Evolutionary conservation across 2,797 vertebrate species (phyloP).

Genomic region (Artibeus jamaicensis): DNA sequence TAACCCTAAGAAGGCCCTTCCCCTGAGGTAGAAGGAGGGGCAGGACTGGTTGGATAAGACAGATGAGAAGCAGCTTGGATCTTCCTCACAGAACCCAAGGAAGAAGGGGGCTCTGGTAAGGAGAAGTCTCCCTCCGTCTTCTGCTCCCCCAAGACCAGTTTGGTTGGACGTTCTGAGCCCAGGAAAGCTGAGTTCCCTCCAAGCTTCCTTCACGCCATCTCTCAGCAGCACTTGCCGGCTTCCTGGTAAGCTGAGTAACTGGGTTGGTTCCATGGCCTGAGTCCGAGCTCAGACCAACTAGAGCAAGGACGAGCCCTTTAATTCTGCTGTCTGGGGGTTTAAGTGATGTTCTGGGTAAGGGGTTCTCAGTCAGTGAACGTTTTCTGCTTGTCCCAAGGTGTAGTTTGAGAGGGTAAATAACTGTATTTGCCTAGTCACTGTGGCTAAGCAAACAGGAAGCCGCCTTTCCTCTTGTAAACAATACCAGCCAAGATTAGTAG

Average conservation of each 20-base stretch:
- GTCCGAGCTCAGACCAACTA: background rate
- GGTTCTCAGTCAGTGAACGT: background rate
- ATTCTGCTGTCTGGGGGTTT: background rate
- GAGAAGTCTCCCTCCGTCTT: background rate
- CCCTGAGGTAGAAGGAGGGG: background rate
- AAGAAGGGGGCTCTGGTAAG: background rate
- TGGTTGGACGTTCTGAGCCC: background rate
- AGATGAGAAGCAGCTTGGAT: background rate
- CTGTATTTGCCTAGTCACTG: constrained; percentile 11
- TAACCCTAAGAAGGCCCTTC: background rate
- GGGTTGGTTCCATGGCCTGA: background rate
- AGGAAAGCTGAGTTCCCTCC: constrained; percentile 5
- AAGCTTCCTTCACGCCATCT: background rate
- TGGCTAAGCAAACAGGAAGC: constrained; percentile 56
- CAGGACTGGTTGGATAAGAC: background rate
- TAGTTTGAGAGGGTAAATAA: background rate
- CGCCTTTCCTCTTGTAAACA: constrained; percentile 48
- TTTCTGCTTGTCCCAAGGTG: background rate
- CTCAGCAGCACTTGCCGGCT: background rate
- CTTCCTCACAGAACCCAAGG: background rate
- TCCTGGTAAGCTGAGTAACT: background rate
- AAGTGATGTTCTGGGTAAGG: background rate
- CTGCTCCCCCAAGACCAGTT: background rate
- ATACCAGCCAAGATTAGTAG: constrained; percentile 24
- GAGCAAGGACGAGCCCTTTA: background rate